Conservation (phyloP, 92 coral and sea anemone genomes). For the Palythoa grandis region DNA sequence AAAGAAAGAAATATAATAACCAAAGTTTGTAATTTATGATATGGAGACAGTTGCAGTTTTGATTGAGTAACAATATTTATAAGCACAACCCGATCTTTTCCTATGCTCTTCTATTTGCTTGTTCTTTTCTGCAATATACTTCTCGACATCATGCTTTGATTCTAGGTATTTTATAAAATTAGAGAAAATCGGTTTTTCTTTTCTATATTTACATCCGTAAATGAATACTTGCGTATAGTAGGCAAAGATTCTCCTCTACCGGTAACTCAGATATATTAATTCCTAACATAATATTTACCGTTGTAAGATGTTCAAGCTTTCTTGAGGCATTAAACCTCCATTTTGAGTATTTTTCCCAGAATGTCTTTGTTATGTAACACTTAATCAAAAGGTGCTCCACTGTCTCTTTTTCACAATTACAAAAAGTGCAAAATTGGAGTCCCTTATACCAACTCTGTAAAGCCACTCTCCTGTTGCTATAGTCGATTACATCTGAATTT, state of each 20-base stretch:
- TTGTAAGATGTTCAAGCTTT: conserved; percentile 9
- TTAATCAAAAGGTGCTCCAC: background rate
- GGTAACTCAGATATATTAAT: background rate
- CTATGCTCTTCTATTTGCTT: background rate
- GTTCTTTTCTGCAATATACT: background rate
- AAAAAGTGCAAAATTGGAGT: no score
- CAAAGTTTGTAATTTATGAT: background rate
- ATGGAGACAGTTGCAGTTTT: background rate
- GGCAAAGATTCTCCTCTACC: background rate
- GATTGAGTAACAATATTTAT: background rate
- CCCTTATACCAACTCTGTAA: no score
- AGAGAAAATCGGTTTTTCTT: background rate
- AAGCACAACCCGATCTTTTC: conserved; percentile 5
- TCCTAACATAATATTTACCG: conserved; percentile 13
- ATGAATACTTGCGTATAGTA: background rate
- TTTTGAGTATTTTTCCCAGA: background rate
- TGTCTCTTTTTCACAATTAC: background rate
- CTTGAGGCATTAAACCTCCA: background rate
- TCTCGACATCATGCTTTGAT: background rate
- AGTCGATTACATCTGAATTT: conserved; percentile 5
- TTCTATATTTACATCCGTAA: background rate
- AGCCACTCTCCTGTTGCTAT: background rate
- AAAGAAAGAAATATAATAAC: background rate
- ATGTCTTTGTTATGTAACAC: conserved; percentile 1
- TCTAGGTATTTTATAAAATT: background rate